Base-by-base conservation (phyloP, 2,888 invertebrate genomes). In the Schrankia costaestrigalis region DNA sequence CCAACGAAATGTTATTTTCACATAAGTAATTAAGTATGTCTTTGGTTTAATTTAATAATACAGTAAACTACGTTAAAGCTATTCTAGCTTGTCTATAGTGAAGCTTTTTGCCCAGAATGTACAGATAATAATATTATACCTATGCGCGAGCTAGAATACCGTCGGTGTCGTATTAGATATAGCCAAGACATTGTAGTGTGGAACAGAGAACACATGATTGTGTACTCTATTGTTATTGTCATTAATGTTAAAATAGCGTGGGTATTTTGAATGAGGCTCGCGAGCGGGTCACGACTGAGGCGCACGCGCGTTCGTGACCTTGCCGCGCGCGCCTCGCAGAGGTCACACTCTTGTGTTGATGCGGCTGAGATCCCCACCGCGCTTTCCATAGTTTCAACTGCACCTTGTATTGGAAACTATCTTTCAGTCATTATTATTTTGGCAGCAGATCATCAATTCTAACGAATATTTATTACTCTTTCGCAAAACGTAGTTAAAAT, bases 221-320 rank as follows among this genome's bases (percentile, higher is more conserved):
- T 87, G 68, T 66, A 66, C 86, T 80, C 58, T 83, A 79, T 50
- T 74, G 33, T 62, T 58, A 74, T 66, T 64, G 56, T 47, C 52
- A 47, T 65, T 74, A 54, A 74, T 71, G 58, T 76, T 72, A 63
- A 70, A 76, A 62, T 81, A 56, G 72, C 52, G 41, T 56, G 54
- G 70, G 62, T 30, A 25, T 27, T 46, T 67, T 67, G 54, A 64
- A 35, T 45, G 56, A 63, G 63, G 79, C 78, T 72, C 79, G 77
- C 76, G 84, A 81, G 73, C 89, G 83, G 86, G 89, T 89, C 87
- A 86, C 87, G 85, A 86, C 75, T 75, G 70, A 71, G 66, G 72
- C 76, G 83, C 84, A 85, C 85, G 86, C 85, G 85, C 81, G 86
- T 78, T 86, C 86, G 82, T 87, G 87, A 87, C 87, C 87, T 87